These are phyloP conservation scores for Andrena dorsata DNA, from an alignment of 2,888 invertebrate species.

Conservation along the genomic window DNA sequence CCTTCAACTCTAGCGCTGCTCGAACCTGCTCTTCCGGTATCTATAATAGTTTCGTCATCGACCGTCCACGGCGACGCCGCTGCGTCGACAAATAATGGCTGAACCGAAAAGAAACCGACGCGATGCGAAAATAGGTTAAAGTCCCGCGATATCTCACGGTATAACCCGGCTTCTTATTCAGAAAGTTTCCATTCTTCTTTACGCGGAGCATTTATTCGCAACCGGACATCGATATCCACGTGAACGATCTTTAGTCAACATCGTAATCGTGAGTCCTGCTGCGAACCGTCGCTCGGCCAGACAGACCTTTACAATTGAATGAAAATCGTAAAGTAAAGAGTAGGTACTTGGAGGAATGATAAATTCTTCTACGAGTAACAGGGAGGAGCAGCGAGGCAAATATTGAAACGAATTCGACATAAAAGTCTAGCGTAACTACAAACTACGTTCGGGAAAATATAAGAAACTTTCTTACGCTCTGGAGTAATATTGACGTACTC, in stretches of 20 bases:
- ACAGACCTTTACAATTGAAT: not conserved
- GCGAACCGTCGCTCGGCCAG: not conserved
- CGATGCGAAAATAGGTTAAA: slow-evolving; percentile 1
- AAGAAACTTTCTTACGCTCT: not conserved
- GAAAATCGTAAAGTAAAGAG: not conserved
- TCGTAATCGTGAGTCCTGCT: not conserved
- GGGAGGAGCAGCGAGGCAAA: not conserved
- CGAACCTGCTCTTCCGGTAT: slow-evolving; percentile 3
- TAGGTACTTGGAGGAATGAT: not conserved
- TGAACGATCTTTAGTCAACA: not conserved
- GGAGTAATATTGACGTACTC: slow-evolving; percentile 14
- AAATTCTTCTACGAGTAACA: not conserved
- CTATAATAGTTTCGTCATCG: slow-evolving; percentile 5
- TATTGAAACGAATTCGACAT: not conserved
- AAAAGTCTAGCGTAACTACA: too few species aligned
- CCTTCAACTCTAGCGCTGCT: too few species aligned
- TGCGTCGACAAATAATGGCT: not conserved
- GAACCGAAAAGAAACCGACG: slow-evolving; percentile 5
- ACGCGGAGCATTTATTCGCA: not conserved
- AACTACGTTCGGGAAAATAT: too few species aligned
- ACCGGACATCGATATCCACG: not conserved
- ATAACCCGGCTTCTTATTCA: slow-evolving; percentile 4
- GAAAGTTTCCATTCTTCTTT: not conserved
- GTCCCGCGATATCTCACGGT: not conserved
- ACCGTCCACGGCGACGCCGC: not conserved